Conservation (phyloP, 2,113 vertebrate species). For the Microtus montanus region DNA sequence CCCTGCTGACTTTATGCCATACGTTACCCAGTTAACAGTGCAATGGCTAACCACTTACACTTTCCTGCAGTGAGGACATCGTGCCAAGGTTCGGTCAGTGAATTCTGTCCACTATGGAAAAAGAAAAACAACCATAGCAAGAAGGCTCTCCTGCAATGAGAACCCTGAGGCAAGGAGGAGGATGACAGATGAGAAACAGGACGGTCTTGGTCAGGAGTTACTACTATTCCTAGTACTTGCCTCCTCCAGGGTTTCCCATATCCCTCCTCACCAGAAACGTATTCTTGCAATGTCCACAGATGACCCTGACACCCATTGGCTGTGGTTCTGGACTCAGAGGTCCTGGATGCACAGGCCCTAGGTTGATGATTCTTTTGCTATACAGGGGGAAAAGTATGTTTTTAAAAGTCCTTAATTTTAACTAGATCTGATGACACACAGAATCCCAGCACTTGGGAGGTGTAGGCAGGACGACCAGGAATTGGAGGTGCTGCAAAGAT, state of each 20-base stretch:
- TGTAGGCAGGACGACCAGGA: neutral
- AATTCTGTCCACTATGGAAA: constrained; percentile 93
- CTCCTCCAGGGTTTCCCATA: neutral
- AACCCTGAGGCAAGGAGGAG: neutral
- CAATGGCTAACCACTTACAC: constrained; percentile 88
- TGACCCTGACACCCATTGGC: constrained; percentile 92
- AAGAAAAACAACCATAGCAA: constrained; percentile 40
- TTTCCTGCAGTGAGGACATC: constrained; percentile 96
- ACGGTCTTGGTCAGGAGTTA: constrained; percentile 12
- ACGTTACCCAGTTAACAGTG: neutral
- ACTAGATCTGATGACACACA: neutral
- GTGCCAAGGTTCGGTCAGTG: constrained; percentile 93
- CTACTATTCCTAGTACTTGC: neutral
- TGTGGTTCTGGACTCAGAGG: constrained; percentile 93
- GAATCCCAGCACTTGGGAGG: neutral
- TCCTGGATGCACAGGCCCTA: constrained; percentile 94
- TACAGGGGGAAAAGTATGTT: neutral
- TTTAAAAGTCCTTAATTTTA: constrained; percentile 11
- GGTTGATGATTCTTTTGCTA: constrained; percentile 96
- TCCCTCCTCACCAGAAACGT: constrained; percentile 90
- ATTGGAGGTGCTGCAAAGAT: too few species aligned
- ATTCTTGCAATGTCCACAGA: constrained; percentile 95
- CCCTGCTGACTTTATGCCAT: neutral
- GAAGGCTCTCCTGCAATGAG: neutral
- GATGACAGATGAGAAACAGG: neutral